Percentiles rank a stretch among this genome's conserved stretches.
Conservation (phyloP, 2,113 vertebrate species). For the Limanda limanda region DNA sequence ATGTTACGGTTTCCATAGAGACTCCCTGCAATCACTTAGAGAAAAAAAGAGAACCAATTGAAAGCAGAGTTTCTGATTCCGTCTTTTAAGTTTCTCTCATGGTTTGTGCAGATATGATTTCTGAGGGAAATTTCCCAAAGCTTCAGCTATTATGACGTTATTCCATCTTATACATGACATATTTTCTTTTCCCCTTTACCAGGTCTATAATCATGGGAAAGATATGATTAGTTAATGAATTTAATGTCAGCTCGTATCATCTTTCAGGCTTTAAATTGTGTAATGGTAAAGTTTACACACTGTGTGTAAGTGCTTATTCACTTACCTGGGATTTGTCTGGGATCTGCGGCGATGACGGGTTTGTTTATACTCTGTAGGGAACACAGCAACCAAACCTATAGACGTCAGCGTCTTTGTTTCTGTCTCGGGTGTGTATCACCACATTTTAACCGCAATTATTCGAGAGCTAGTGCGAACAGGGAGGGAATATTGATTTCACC, state of each 20-base stretch:
- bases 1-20: conserved; percentile 44
- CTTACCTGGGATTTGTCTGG: conserved; percentile 27
- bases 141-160: conserved; percentile 46
- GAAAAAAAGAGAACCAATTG: conserved; percentile 17
- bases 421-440: neutral
- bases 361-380: conserved; percentile 40
- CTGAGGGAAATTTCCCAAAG: conserved; percentile 36
- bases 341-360: conserved; percentile 19
- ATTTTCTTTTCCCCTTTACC: conserved; percentile 38
- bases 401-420: neutral
- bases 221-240: conserved; percentile 41
- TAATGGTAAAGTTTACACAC: conserved; percentile 11
- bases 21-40: conserved; percentile 44
- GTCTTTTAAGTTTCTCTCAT: conserved; percentile 14
- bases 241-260: conserved; percentile 42
- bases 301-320: conserved; percentile 22
- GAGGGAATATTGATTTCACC: too few relatives aligned
- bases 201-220: conserved; percentile 9
- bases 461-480: neutral
- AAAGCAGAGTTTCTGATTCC: conserved; percentile 21
- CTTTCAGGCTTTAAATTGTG: conserved; percentile 32
- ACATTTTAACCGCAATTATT: conserved; percentile 16
- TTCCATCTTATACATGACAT: conserved; percentile 11
- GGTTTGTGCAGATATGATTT: conserved; percentile 29
- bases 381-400: conserved; percentile 43